phyloP scores from a whole-genome alignment of 2,888 invertebrate species.

The Serripes groenlandicus region DNA sequence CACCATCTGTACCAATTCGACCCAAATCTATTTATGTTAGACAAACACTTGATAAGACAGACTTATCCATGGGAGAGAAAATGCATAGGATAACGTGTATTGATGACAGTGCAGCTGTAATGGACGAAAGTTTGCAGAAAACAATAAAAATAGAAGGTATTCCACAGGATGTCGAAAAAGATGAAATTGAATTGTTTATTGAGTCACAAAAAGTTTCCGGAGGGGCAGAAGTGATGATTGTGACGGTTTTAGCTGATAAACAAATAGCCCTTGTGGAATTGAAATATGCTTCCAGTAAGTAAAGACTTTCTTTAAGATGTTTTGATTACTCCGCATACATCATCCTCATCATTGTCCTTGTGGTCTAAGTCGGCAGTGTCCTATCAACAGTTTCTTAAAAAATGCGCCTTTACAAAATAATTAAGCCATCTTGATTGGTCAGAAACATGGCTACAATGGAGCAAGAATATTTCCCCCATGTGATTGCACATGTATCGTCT shows the following conservation, averaged over 20 bases:
- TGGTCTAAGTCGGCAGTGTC: no score
- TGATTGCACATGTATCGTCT: no score
- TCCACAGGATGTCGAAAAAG: neutral
- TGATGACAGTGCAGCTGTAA: neutral
- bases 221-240: neutral
- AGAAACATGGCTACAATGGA: no score
- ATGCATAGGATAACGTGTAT: neutral
- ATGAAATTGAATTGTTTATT: constrained; percentile 6
- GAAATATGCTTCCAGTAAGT: constrained; percentile 7
- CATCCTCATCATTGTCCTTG: no score
- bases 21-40: neutral
- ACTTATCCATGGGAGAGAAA: neutral
- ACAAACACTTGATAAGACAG: neutral
- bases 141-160: constrained; percentile 15
- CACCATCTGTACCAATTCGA: neutral
- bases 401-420: no score
- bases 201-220: constrained; percentile 10
- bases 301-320: no score
- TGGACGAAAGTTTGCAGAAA: neutral
- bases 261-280: constrained; percentile 12
- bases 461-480: no score
- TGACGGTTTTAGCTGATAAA: neutral
- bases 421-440: no score
- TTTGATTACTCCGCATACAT: no score
- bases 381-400: no score